Evolutionary conservation across 2,888 invertebrate genomes (phyloP).

Genomic region (Calameuta idolon): DNA sequence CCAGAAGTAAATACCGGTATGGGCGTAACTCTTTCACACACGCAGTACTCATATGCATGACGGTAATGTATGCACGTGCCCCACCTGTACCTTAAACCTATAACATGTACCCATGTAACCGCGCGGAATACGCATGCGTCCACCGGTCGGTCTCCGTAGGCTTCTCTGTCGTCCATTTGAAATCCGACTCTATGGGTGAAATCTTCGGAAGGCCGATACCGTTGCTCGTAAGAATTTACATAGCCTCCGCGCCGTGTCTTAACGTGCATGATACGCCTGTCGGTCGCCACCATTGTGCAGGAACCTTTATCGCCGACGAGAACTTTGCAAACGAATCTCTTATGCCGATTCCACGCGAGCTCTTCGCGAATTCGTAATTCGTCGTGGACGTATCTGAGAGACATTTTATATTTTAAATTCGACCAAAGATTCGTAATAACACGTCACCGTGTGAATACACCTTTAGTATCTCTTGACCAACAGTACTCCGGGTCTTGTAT

Average conservation of each 20-base stretch:
- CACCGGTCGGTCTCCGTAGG: slow-evolving; percentile 6
- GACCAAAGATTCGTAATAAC: no score
- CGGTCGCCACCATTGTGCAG: no score
- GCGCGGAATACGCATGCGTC: slow-evolving; percentile 23
- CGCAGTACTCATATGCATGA: not conserved
- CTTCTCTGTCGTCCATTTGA: not conserved
- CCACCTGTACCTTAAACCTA: not conserved
- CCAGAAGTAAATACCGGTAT: not conserved
- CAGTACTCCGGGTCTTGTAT: not conserved
- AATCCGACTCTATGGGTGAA: slow-evolving; percentile 33
- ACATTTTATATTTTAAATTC: no score
- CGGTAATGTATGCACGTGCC: not conserved
- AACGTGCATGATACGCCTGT: no score
- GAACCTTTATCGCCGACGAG: not conserved
- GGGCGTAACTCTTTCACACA: not conserved
- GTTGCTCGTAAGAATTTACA: slow-evolving; percentile 23
- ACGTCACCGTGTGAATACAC: no score
- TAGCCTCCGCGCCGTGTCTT: not conserved
- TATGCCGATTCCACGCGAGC: not conserved
- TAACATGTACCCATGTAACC: not conserved
- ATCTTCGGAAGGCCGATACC: slow-evolving; percentile 35
- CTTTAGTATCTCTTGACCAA: not conserved
- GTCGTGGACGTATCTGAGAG: no score
- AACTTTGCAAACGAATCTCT: fast-evolving
- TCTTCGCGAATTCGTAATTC: not conserved